Evolutionary conservation across 2,888 invertebrate species (phyloP).

Genomic region (Marasmarcha lunaedactyla): DNA sequence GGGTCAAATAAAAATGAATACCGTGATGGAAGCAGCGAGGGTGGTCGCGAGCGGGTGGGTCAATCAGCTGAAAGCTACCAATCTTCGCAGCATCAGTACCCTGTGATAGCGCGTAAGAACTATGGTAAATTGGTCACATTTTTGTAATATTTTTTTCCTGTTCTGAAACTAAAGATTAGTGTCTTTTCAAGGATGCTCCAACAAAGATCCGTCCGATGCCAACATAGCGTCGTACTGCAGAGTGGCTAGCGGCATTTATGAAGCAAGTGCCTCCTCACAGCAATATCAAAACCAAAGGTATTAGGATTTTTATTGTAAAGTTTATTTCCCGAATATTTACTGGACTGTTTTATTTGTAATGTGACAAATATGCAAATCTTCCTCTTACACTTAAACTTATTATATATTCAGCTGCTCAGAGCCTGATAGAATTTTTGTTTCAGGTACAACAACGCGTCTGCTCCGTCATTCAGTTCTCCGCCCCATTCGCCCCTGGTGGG

Average conservation of each 20-base stretch:
- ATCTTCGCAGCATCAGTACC: constrained; percentile 28
- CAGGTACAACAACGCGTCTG: constrained; percentile 52
- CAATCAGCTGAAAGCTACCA: constrained; percentile 11
- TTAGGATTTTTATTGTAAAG: too few species aligned
- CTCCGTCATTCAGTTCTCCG: constrained; percentile 57
- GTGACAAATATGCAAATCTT: too few species aligned
- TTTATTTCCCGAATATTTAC: too few species aligned
- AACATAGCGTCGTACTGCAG: constrained; percentile 52
- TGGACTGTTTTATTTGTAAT: too few species aligned
- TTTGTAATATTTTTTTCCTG: background rate
- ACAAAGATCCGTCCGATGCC: constrained; percentile 45
- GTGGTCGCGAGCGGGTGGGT: background rate
- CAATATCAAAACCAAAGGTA: constrained; percentile 51
- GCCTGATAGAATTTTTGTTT: constrained; percentile 25
- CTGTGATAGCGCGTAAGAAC: constrained; percentile 44
- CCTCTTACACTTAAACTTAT: too few species aligned
- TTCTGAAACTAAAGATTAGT: background rate
- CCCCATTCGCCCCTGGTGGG: constrained; percentile 59
- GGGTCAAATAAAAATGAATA: constrained; percentile 40
- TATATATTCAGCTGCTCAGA: too few species aligned
- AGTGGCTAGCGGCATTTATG: constrained; percentile 46
- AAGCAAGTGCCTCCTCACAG: constrained; percentile 42
- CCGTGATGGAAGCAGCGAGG: constrained; percentile 11
- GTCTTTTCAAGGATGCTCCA: constrained; percentile 33
- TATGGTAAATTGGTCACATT: constrained; percentile 34